Percentiles rank a stretch among this genome's conserved stretches.
Evolutionary conservation across 2,797 vertebrate species (phyloP).

Genomic region (Linurgus olivaceus): DNA sequence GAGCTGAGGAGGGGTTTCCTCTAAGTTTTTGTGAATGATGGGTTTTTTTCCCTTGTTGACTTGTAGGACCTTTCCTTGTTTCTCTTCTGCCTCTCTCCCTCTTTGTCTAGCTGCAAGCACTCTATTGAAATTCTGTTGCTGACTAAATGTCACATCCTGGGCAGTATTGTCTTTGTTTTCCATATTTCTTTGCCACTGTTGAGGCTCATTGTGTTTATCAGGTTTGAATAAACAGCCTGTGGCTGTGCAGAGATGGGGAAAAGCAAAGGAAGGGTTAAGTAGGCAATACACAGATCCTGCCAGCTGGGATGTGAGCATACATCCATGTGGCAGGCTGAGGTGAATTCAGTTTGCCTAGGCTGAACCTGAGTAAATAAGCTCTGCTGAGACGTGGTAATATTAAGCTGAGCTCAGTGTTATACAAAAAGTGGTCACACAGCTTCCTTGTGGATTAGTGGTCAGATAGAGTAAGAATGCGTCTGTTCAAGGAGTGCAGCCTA

Average conservation of each 20-base stretch:
- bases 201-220: not conserved
- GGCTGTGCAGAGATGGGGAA: not conserved
- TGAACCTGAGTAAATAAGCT: constrained; percentile 21
- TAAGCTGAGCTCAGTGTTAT: not conserved
- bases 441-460: not conserved
- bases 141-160: not conserved
- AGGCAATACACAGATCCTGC: not conserved
- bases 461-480: not conserved
- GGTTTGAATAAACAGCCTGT: not conserved
- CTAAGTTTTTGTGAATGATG: not conserved
- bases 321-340: not conserved
- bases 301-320: constrained; percentile 9
- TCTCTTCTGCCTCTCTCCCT: not conserved
- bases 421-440: not conserved
- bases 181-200: not conserved
- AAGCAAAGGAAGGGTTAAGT: not conserved
- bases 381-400: not conserved
- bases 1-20: not conserved
- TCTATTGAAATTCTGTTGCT: not conserved
- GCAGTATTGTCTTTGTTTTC: not conserved
- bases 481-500: not conserved
- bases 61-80: not conserved
- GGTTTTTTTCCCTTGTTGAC: not conserved
- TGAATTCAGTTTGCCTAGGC: not conserved
- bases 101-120: not conserved